Evolutionary conservation across 2,888 invertebrate species (phyloP), one percentile per base, ranked within the genome.

Genomic region (Diplazon laetatorius): DNA sequence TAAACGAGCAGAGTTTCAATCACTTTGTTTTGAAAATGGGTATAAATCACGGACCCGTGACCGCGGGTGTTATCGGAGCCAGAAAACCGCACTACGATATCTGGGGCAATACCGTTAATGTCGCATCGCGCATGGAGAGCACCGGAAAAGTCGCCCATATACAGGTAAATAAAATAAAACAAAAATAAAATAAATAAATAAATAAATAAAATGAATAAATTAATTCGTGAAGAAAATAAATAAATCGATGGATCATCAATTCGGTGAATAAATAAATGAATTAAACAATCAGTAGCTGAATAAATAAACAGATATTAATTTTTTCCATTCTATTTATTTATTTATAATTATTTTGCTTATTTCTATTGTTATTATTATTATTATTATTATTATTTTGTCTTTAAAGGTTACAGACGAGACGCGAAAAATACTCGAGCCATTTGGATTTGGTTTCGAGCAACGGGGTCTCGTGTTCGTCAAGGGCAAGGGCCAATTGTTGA

Each of bases 91-190:
- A 98, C 91, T 98, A 98, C 88, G 98, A 98, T 90, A 98, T 98
- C 85, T 98, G 97, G 97, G 98, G 98, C 1, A 98, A 98, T 89
- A 97, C 98, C 0, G 98, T 98, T 14, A 99, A 99, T 89, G 98
- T 99, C 0, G 98, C 99, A 5, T 98, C 98, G 0, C 93, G 98
- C 75, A 99, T 99, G 99, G 99, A 99, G 90, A 98, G 97, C 88
- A 98, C 98, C 0, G 99, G 99, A 79, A 98, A 97, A 92, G 97
- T 97, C 69, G 97, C 97, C 4, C 96, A 96, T 84, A 96, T 98
- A 86, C 97, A 98, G 95, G 98, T 97, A 86, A 91, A 86, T 75
- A 62, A 48, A 59, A 55, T 60, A n/a, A n/a, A n/a, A n/a, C n/a
- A n/a, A n/a, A n/a, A n/a, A 42, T 44, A 46, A n/a, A n/a, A n/a